Evolutionary conservation across 1,140 invertebrate genomes (phyloP), one percentile per base, ranked within the genome.

Genomic region (Lordiphosa stackelbergi): DNA sequence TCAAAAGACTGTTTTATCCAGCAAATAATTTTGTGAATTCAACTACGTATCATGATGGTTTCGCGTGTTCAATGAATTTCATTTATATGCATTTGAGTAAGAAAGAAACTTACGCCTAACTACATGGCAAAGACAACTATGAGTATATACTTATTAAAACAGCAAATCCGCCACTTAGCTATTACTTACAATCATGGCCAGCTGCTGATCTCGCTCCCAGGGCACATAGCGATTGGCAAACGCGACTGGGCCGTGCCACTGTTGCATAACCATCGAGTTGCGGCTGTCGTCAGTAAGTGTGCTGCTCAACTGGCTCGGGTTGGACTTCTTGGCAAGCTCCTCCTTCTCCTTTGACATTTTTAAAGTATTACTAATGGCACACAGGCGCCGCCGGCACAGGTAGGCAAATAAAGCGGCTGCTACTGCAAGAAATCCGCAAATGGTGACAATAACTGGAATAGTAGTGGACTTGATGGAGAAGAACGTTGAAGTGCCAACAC

Each of bases 151-250:
- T 16, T 49, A 49, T 34, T 31, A 37, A 16, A 16, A 7, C 28
- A 34, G 7, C 31, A 28, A 19, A n/a, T 12, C 28, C n/a, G 8
- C 12, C 22, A 47, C n/a, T 47, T 9, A 9, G 24, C 8, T 8
- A 5, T 11, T 58, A 61, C 40, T 84, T 45, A 83, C 79, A 63
- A 53, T 69, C 47, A 78, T 68, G 36, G 35, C 57, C 31, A 90
- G 88, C 69, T 89, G 88, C 77, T 89, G 90, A 69, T 95, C 93
- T 9, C 90, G 89, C 35, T 92, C 91, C 93, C 94, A 95, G 31
- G 92, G 91, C 57, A 95, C 94, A 84, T 95, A 95, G 62, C 94
- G 90, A 89, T 95, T 95, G 62, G 90, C 93, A 66, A 92, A 91
- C 11, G 93, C 93, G 66, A 92, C 90, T 5, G 93, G 93, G 11